Base-by-base conservation (phyloP, 92 coral and sea anemone genomes). In the Epizoanthus fatuus region DNA sequence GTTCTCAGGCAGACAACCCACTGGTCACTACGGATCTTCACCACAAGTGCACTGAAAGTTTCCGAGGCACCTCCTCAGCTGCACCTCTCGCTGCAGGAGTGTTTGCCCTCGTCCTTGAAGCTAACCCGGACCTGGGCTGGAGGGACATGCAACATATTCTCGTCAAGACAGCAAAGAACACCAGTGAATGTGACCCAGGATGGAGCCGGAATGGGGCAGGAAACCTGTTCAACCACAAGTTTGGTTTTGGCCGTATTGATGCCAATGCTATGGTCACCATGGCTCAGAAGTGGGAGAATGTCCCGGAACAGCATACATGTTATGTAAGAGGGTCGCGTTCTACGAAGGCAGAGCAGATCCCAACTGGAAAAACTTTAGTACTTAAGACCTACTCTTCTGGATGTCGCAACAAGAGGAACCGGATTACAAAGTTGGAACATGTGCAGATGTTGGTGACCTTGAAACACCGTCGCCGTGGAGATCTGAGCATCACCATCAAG, bases 11-110 rank as follows among this genome's bases (percentile, higher is more conserved):
- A 19, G 94, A 88, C 74, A 93, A 90, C 74, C 92, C 88, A 57
- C 87, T 96, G 45, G 90, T 96, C 38, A 96, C 98, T 9, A 96
- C 98, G 80, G 98, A 93, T 59, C 98, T 96, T 54, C 86, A 96
- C 64, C 98, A 96, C 53, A 74, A 87, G 47, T 96, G 98, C 63
- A 95, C 98, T 11, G 83, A 92, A 3, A 88, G 91, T 32, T 96
- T 96, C 84, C 93, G 98, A 65, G 98, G 98, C 11, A 96, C 98
- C 10, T 96, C 98, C 2, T 96, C 98, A 0, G 98, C 98, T 9
- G 98, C 98, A 55, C 98, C 98, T 7, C 85, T 92, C 3, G 98
- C 98, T 5, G 93, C 98, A 13, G 98, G 98, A 6, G 95, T 96
- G 64, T 92, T 96, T 86, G 98, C 98, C 57, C 80, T 96, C 12